Conservation (phyloP, 2,797 vertebrate genomes). For the Lateolabrax maculatus region DNA sequence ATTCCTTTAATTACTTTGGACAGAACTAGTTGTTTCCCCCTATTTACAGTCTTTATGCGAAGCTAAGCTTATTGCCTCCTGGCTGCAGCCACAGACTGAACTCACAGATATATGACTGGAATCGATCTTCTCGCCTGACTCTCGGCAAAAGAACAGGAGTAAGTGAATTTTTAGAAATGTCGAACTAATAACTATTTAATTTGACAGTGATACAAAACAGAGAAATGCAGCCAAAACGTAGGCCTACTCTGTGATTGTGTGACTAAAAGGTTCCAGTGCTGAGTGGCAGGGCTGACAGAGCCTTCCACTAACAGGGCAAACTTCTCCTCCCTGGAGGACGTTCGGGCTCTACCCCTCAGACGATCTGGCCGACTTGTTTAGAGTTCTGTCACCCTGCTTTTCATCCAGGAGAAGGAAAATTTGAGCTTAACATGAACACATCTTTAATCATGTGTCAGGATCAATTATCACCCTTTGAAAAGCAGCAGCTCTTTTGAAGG, state of each 20-base stretch:
- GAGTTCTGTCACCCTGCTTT: conserved; percentile 83
- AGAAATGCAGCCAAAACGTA: neutral
- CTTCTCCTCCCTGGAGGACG: conserved; percentile 62
- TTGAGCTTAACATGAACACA: conserved; percentile 83
- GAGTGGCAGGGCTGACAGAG: conserved; percentile 53
- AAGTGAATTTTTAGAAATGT: neutral
- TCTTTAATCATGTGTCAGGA: conserved; percentile 88
- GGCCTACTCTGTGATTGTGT: neutral
- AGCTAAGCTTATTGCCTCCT: neutral
- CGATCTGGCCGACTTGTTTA: conserved; percentile 81
- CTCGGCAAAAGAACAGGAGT: neutral
- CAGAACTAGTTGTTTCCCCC: too few species aligned
- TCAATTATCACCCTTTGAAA: conserved; percentile 78
- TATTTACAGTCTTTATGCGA: too few species aligned
- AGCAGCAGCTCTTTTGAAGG: conserved; percentile 69
- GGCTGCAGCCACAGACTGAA: too few species aligned
- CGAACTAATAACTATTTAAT: neutral
- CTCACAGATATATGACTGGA: neutral
- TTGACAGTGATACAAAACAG: neutral
- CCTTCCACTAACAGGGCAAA: conserved; percentile 48
- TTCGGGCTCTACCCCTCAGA: conserved; percentile 59
- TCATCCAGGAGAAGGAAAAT: conserved; percentile 77
- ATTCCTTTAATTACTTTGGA: too few species aligned
- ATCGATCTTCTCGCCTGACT: neutral
- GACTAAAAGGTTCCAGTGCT: conserved; percentile 51